Base-by-base conservation (phyloP, 2,797 vertebrate genomes). In the Siniperca scherzeri region DNA sequence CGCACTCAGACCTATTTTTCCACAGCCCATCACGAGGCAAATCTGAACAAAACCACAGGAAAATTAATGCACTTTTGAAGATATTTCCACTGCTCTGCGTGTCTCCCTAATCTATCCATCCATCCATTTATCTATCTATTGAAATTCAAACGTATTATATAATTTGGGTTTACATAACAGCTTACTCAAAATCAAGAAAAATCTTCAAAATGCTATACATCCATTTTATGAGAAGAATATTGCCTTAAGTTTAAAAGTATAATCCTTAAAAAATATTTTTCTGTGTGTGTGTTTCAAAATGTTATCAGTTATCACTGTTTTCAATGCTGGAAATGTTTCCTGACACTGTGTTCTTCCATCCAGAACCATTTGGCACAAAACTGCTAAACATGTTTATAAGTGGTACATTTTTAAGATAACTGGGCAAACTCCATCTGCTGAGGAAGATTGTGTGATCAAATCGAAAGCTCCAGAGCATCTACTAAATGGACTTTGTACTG, bases 21-120 rank as follows among this genome's bases (percentile, higher is more conserved):
- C 87, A 86, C 72, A 77, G 74, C 56, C 48, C 52, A 80, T 84
- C 53, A 78, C 22, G 52, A 55, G 55, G 38, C 36, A 61, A 83
- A 82, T 82, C 55, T 50, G 52, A 87, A 78, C 56, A 68, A 87
- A 88, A 88, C 84, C 76, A 27, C 84, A 84, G 59, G 42, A 67
- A 53, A 82, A 77, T 69, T 40, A 81, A 87, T 57, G 73, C 50
- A 73, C 8, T 50, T 82, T n/a, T 69, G 19, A 75, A 50, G 81
- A 67, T 48, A 30, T 84, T 75, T 60, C 78, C 72, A 55, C 55
- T 61, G 33, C 42, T 78, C 16, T 73, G 25, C 50, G 33, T 13
- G 13, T 44, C 40, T 68, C 40, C 22, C n/a, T 22, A 4, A 36
- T 36, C 50, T 3, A 25, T 56, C 48, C 16, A 22, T 40, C 22